phyloP scores from a whole-genome alignment of 2,888 invertebrate genomes.

The Sclerodermus sp. region DNA sequence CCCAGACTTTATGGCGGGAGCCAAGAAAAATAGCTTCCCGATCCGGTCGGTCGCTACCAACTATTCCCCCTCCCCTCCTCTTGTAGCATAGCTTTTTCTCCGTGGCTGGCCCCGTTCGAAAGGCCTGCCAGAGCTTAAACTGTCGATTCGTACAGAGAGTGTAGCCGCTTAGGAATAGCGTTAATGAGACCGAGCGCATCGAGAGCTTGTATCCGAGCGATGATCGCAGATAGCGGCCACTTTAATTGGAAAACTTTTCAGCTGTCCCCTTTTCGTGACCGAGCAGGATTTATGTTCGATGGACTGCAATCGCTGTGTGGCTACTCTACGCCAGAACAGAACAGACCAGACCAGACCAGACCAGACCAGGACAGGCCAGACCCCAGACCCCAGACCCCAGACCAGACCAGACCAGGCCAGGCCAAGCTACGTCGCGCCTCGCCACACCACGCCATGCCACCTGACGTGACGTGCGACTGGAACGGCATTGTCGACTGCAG shows the following conservation, averaged over 20 bases:
- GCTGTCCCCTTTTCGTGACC: slow-evolving; percentile 15
- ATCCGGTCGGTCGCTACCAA: slow-evolving; percentile 11
- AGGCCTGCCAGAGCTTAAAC: too few relatives aligned
- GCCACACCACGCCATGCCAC: too few relatives aligned
- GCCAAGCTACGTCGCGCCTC: too few relatives aligned
- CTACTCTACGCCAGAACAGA: too few relatives aligned
- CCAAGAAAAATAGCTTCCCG: slow-evolving; percentile 31
- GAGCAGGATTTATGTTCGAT: slow-evolving; percentile 15
- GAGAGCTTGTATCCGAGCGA: slow-evolving; percentile 31
- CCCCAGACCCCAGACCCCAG: too few relatives aligned
- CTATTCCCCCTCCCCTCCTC: slow-evolving; percentile 1
- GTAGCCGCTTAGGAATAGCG: slow-evolving; percentile 31
- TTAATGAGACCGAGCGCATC: slow-evolving; percentile 36
- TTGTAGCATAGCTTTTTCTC: neutral
- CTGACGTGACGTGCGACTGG: neutral
- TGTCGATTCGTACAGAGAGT: slow-evolving; percentile 1
- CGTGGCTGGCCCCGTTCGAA: too few relatives aligned
- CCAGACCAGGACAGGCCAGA: too few relatives aligned
- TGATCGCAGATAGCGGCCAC: slow-evolving; percentile 42
- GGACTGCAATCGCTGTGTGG: neutral
- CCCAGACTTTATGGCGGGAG: slow-evolving; percentile 26
- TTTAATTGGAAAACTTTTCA: slow-evolving; percentile 47
- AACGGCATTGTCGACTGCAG: neutral
- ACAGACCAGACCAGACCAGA: too few relatives aligned
- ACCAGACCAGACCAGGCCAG: too few relatives aligned